Base-by-base conservation (phyloP, 1,140 invertebrate genomes). In the Penaeus japonicus region DNA sequence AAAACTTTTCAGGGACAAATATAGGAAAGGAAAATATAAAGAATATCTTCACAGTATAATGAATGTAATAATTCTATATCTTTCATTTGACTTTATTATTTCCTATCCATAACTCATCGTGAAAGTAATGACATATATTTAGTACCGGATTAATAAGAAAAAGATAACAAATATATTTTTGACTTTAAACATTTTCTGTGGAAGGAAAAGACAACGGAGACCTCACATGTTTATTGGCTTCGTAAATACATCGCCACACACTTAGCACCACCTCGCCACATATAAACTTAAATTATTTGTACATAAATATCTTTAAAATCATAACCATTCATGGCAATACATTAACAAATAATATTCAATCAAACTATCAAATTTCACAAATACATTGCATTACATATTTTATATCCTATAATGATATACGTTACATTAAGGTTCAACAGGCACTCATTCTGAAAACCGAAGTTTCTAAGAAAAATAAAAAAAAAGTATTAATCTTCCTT, bases 231-330 rank as follows among this genome's bases (percentile, higher is more conserved):
- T 87, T 87, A 87, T 81, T 87, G 85, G 85, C 85, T 87, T 87
- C 78, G 59, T 87, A 81, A 81, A 81, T 87, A 87, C 85, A 87
- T 82, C 55, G 85, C 85, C 85, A 87, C 54, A 87, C 85, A 87
- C 79, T 81, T 82, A 82, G 78, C 85, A 87, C 85, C 85, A 87
- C 85, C 85, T 82, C 85, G 85, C 85, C 85, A 87, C 85, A 87
- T 75, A 81, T 65, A 87, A 87, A 87, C 78, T 81, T 82, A 87
- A 87, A 81, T 87, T 87, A 87, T 87, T 87, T 87, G 85, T 87
- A 87, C 85, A 87, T 87, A 87, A 87, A 87, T 87, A 87, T 87
- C 78, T 70, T 62, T 87, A 81, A 87, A 87, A 87, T 87, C 79
- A 87, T 82, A 87, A 87, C 85, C 85, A 81, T 70, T 82, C 85